Evolutionary conservation across 2,113 vertebrate species (phyloP), one percentile per base, ranked within the genome.

Genomic region (Ceuthmochares aereus): DNA sequence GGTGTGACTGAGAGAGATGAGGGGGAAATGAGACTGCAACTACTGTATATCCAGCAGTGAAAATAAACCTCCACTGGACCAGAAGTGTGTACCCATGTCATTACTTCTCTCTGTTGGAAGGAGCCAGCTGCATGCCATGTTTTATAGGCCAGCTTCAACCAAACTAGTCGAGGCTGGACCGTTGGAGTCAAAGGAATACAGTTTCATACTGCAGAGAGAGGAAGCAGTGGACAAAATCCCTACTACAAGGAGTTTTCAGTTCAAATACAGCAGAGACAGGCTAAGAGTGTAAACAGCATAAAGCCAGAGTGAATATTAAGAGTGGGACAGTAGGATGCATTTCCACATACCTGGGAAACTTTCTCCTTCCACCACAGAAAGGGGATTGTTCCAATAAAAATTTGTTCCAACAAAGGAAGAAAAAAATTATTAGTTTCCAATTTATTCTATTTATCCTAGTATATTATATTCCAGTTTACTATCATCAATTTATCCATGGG

Each of bases 51-150:
- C 30, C 62, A 63, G 14, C 73, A 55, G 17, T 59, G 52, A 67
- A 87, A 96, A 89, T 87, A 95, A 96, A 91, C 34, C 6, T 92
- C 6, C n/a, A 22, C 27, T 49, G 59, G 68, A 83, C 19, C 6
- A 62, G 40, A 94, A 62, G 21, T 23, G 12, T 77, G 27, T 54
- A 29, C 11, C 22, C 23, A 10, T 87, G 63, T 58, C 21, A 66
- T 79, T 89, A 37, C n/a, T 89, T 86, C 45, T 80, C 49, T 67
- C 64, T 23, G 1, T 69, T 88, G 45, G 67, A 75, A 89, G 45
- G 51, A 89, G 55, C 51, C 63, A 77, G 16, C 59, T 59, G 51
- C 25, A 62, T 0, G 2, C 42, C 14, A 10, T 54, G 14, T 45
- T 74, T 63, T 45, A 47, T 14, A 74, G 43, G 20, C 37, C 70